phyloP scores from a whole-genome alignment of 2,797 vertebrate species.

The Bovichtus diacanthus region DNA sequence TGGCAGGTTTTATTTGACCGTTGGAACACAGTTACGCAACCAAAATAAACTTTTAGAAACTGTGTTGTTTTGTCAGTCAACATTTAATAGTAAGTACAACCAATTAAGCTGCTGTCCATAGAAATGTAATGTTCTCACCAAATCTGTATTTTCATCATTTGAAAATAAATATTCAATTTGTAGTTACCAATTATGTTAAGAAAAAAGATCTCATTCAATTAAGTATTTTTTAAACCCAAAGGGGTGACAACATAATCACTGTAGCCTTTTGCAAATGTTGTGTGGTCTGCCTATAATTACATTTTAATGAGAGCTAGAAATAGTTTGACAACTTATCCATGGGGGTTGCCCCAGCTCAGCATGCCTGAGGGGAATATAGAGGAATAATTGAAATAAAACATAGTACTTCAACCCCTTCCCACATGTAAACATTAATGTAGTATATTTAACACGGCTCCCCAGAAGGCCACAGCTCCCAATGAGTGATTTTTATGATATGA shows the following conservation, averaged over 20 bases:
- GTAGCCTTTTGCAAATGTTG: constrained; percentile 8
- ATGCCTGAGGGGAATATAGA: constrained; percentile 47
- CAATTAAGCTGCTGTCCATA: background rate
- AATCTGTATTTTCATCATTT: background rate
- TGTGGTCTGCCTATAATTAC: constrained; percentile 47
- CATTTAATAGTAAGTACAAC: background rate
- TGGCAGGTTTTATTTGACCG: background rate
- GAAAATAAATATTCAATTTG: background rate
- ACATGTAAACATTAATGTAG: constrained; percentile 7
- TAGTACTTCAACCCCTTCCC: constrained; percentile 20
- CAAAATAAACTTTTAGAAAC: background rate
- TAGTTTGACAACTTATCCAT: constrained; percentile 63
- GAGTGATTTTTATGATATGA: constrained; percentile 64
- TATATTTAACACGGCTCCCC: constrained; percentile 41
- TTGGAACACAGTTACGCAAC: background rate
- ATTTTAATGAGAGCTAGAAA: constrained; percentile 42
- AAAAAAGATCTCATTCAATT: background rate
- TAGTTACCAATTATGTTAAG: background rate
- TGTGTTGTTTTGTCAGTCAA: background rate
- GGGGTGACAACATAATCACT: constrained; percentile 37
- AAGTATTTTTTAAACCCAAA: background rate
- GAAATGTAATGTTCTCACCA: background rate
- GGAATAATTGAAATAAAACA: constrained; percentile 64
- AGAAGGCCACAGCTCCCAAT: constrained; percentile 47
- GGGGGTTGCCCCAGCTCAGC: constrained; percentile 42